Conservation (phyloP, 1,140 invertebrate species). For the Musca vetustissima region DNA sequence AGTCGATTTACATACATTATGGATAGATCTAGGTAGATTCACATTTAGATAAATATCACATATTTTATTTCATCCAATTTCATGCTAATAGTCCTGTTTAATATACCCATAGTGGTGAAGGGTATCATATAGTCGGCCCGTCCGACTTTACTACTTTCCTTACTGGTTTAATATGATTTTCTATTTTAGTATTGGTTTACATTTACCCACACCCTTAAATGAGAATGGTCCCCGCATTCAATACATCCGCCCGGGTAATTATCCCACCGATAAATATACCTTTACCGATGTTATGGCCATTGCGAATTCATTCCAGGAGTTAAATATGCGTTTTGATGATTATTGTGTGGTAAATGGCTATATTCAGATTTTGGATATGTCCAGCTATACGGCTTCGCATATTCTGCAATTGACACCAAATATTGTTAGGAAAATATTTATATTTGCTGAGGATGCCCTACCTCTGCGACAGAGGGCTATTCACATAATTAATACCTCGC, state of each 20-base stretch:
- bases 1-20: no score
- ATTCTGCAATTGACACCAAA: conserved; percentile 58
- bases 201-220: conserved; percentile 48
- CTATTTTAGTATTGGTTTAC: conserved; percentile 23
- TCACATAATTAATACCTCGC: conserved; percentile 58
- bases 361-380: conserved; percentile 51
- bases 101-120: no score
- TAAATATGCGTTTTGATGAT: conserved; percentile 41
- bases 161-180: no score
- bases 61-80: no score
- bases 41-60: no score
- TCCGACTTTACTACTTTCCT: no score
- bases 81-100: no score
- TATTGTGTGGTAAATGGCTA: conserved; percentile 36
- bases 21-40: no score
- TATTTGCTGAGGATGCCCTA: conserved; percentile 56
- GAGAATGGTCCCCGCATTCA: conserved; percentile 37
- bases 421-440: conserved; percentile 55
- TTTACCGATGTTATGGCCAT: conserved; percentile 36
- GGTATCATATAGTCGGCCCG: no score
- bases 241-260: conserved; percentile 38
- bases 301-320: conserved; percentile 31
- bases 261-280: conserved; percentile 32
- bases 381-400: conserved; percentile 49
- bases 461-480: conserved; percentile 57